Evolutionary conservation across 2,888 invertebrate species (phyloP).

Genomic region (Lepetodrilus schrolli): DNA sequence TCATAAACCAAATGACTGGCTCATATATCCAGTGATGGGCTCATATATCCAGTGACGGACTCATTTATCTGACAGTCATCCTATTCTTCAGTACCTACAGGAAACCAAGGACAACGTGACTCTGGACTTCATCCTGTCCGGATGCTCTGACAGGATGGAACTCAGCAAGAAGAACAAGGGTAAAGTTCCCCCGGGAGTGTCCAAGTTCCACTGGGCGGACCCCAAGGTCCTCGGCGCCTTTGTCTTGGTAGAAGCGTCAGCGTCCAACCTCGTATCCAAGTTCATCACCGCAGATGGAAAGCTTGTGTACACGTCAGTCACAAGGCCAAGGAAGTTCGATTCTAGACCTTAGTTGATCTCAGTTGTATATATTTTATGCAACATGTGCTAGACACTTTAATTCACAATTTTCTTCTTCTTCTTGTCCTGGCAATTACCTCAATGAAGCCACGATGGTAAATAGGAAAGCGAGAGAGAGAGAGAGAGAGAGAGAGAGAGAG

Average conservation of each 20-base stretch:
- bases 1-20: no score
- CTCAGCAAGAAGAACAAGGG: slow-evolving; percentile 65
- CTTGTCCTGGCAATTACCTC: no score
- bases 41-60: background rate
- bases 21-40: background rate
- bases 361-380: no score
- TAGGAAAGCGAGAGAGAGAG: no score
- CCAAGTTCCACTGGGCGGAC: slow-evolving; percentile 73
- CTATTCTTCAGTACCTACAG: slow-evolving; percentile 66
- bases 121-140: slow-evolving; percentile 75
- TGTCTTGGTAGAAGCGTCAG: slow-evolving; percentile 64
- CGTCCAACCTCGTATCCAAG: slow-evolving; percentile 62
- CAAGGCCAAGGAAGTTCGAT: slow-evolving; percentile 58
- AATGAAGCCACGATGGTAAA: no score
- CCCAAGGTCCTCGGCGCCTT: slow-evolving; percentile 70
- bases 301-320: slow-evolving; percentile 53
- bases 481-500: no score
- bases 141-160: slow-evolving; percentile 75
- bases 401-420: no score
- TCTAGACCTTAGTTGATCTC: no score
- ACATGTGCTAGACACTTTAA: no score
- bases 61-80: background rate
- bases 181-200: slow-evolving; percentile 62
- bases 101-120: slow-evolving; percentile 48
- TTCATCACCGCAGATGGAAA: slow-evolving; percentile 61